Evolutionary conservation across 2,113 vertebrate species (phyloP).

Genomic region (Sigmodon hispidus): DNA sequence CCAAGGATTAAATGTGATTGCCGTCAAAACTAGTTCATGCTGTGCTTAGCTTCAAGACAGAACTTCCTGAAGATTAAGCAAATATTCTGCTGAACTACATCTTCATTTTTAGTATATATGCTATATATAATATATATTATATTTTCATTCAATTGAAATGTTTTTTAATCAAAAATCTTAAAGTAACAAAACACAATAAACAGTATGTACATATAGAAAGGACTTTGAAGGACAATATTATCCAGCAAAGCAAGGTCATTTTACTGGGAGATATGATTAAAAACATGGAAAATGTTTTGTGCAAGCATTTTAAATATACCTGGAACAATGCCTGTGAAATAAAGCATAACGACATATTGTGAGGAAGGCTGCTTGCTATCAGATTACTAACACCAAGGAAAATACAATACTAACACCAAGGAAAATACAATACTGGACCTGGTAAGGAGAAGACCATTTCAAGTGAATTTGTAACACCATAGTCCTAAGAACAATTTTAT

Average conservation of each 20-base stretch:
- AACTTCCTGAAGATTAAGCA: not conserved
- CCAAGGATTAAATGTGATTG: not conserved
- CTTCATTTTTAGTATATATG: no score
- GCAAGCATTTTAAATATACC: not conserved
- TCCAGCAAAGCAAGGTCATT: not conserved
- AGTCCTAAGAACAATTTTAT: slow-evolving; percentile 56
- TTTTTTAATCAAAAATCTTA: not conserved
- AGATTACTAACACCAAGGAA: not conserved
- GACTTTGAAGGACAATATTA: not conserved
- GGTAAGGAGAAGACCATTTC: not conserved
- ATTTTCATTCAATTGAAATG: not conserved
- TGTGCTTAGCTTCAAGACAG: not conserved
- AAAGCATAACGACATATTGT: not conserved
- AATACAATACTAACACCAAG: not conserved
- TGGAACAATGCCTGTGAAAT: not conserved
- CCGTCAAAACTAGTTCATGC: accelerated
- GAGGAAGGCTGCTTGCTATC: not conserved
- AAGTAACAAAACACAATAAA: not conserved
- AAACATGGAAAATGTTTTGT: not conserved
- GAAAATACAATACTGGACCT: not conserved
- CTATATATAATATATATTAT: not conserved
- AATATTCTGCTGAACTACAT: not conserved
- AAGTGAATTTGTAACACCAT: not conserved
- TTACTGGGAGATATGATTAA: not conserved
- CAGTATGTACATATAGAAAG: not conserved